Conservation (phyloP, 2,113 vertebrate genomes). For the Ptychochromis oligacanthus region DNA sequence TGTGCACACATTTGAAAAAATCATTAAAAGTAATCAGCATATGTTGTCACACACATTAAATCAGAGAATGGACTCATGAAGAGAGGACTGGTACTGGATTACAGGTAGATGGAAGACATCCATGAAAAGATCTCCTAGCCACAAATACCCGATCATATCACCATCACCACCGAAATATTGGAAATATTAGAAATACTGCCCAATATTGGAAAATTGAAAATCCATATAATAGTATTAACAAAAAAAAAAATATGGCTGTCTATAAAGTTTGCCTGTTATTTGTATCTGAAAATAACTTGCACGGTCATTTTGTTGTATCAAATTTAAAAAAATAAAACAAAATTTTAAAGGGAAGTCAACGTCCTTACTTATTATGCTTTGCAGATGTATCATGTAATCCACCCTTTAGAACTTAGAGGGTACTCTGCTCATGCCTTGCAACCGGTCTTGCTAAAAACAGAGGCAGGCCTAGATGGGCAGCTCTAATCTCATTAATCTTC, state of each 20-base stretch:
- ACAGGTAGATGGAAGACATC: background rate
- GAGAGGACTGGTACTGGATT: too few relatives aligned
- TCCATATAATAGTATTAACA: background rate
- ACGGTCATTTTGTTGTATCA: background rate
- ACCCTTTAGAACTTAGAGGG: background rate
- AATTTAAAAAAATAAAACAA: too few relatives aligned
- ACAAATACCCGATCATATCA: background rate
- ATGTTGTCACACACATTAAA: background rate
- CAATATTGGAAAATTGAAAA: too few relatives aligned
- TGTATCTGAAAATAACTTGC: background rate
- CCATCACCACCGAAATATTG: too few relatives aligned
- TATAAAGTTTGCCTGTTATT: too few relatives aligned
- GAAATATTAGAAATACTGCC: too few relatives aligned
- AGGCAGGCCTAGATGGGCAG: background rate
- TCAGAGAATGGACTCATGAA: background rate
- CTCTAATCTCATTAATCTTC: slow-evolving; percentile 49
- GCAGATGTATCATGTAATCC: background rate
- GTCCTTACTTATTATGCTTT: background rate
- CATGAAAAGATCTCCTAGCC: background rate
- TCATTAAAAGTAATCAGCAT: background rate
- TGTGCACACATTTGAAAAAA: background rate
- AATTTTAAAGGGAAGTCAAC: too few relatives aligned
- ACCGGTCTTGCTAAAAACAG: slow-evolving; percentile 27
- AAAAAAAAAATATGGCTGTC: too few relatives aligned
- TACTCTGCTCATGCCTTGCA: background rate